These are phyloP conservation scores for Melanogrammus aeglefinus DNA, from an alignment of 2,797 vertebrate genomes.

Conservation along the genomic window DNA sequence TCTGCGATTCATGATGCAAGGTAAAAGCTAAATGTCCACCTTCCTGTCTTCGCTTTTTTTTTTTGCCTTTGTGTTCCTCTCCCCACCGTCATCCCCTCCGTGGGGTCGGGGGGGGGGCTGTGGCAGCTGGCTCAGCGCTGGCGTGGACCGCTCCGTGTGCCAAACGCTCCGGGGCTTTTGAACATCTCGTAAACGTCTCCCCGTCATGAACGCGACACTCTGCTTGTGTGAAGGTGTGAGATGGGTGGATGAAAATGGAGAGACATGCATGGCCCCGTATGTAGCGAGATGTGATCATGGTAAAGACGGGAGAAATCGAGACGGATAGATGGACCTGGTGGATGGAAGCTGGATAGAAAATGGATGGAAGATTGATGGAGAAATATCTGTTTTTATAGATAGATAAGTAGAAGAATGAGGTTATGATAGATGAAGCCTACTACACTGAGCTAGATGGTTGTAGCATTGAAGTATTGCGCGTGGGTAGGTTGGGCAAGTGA, in stretches of 20 bases:
- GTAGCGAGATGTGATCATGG: neutral
- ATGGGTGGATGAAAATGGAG: neutral
- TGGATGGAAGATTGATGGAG: neutral
- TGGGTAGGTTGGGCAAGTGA: neutral
- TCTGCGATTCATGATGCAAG: slow-evolving; percentile 81
- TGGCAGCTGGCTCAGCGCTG: neutral
- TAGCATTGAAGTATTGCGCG: neutral
- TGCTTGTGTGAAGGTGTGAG: neutral
- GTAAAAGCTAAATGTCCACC: slow-evolving; percentile 52
- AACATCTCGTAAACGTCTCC: neutral
- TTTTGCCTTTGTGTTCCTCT: slow-evolving; percentile 36
- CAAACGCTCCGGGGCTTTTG: too few species aligned
- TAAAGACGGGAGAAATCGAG: neutral
- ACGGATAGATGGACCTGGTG: neutral
- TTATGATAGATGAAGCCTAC: neutral
- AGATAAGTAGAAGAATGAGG: neutral
- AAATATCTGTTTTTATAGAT: neutral
- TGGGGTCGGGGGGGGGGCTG: neutral
- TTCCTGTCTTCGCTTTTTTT: neutral
- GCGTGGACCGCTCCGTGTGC: too few species aligned
- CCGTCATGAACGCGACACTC: too few species aligned
- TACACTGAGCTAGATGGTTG: neutral
- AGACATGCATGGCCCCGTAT: neutral
- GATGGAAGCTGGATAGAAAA: neutral
- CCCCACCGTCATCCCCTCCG: slow-evolving; percentile 33